A percentile compares a stretch with the other conserved stretches of the same genome.
These are phyloP conservation scores for Gymnothorax reevesii DNA, from an alignment of 2,797 vertebrate species.

Conservation along the genomic window DNA sequence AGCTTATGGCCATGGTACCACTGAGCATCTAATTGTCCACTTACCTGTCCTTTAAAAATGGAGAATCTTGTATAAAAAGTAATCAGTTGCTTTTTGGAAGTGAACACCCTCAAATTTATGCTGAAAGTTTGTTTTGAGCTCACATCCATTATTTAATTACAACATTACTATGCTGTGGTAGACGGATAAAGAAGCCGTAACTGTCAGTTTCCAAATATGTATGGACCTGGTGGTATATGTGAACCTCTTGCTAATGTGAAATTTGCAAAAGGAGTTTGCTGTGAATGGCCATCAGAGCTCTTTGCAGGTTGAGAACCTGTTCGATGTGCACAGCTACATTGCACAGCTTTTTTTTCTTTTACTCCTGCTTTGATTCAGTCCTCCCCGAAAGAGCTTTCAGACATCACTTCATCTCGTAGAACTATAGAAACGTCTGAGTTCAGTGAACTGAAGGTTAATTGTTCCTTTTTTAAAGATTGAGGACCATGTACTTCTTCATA, in stretches of 20 bases:
- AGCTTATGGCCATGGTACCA: too few relatives aligned
- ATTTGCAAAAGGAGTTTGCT: not conserved
- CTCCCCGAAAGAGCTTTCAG: not conserved
- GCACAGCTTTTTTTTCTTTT: not conserved
- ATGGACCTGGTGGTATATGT: not conserved
- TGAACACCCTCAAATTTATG: too few relatives aligned
- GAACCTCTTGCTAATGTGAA: not conserved
- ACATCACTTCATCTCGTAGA: not conserved
- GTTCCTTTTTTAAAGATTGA: conserved; percentile 43
- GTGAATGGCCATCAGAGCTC: not conserved
- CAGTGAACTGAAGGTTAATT: conserved; percentile 33
- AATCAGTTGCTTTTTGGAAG: too few relatives aligned
- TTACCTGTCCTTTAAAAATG: too few relatives aligned
- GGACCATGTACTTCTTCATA: not conserved
- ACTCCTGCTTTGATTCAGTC: not conserved
- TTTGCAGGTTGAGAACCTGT: not conserved
- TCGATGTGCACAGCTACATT: not conserved
- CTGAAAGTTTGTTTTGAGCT: too few relatives aligned
- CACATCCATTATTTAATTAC: too few relatives aligned
- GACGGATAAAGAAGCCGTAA: too few relatives aligned
- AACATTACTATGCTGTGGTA: too few relatives aligned
- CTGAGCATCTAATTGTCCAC: too few relatives aligned
- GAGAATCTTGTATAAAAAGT: too few relatives aligned
- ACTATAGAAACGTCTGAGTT: not conserved
- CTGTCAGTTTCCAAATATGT: too few relatives aligned